Base-by-base conservation (phyloP, 2,797 vertebrate genomes). In the Ptychadena robeensis region DNA sequence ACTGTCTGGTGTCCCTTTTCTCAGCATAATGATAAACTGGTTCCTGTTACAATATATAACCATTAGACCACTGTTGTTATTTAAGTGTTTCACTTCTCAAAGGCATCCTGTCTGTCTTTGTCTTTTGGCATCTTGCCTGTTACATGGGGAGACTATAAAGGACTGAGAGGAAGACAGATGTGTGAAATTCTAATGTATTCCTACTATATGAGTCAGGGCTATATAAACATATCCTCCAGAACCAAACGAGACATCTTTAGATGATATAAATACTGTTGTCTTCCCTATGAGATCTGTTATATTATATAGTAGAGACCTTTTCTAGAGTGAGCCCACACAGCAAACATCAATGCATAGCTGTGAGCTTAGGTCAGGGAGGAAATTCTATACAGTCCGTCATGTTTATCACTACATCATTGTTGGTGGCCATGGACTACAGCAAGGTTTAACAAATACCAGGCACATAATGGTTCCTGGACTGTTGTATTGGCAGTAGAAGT, bases 161-260 rank as follows among this genome's bases (percentile, higher is more conserved):
- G 57, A 32, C 2, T 32, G 63, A 53, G 40, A 63, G n/a, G 31
- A 31, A 67, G 38, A 78, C 44, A 48, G n/a, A 78, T 68, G 75
- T 34, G 64, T 78, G 5, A 68, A 68, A 57, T 31, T 66, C 75
- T n/a, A 68, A 32, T 53, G 63, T 78, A 35, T 78, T 44, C 63
- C 28, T 38, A 31, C 64, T 25, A 34, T 78, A 68, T 78, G 40
- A 78, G 27, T 78, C 64, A 53, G 9, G 25, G 11, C 53, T 35
- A n/a, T 53, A 68, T 68, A 67, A 78, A 78, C 30, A 67, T 32
- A 30, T 77, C 75, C 11, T 53, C 63, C 75, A 78, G 75, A 67
- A 48, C 53, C n/a, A 68, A 53, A 67, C 32, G 15, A 67, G 64
- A 9, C 38, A 6, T 67, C 28, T 48, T 53, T 48, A 18, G 27